Base-by-base conservation (phyloP, 2,113 vertebrate species). In the Phyllopteryx taeniolatus region DNA sequence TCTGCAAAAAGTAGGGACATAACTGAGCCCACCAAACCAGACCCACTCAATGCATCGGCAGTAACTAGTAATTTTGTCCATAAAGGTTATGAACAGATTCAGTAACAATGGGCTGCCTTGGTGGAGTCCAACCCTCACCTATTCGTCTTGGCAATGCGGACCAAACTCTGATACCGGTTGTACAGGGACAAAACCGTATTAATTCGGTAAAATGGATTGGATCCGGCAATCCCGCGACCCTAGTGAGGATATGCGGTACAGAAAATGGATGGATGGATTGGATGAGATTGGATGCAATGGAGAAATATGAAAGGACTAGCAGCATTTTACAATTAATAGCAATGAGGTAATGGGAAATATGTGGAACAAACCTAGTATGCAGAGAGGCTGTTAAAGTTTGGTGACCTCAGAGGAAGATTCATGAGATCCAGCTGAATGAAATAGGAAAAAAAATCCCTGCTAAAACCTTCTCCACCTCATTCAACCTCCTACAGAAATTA, bases 271-370 rank as follows among this genome's bases (percentile, higher is more conserved):
- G 35, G 35, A 3, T 53, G 17, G 49, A 53, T 53, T 53, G 49
- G 3, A 39, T 39, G 49, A 39, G 35, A 39, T 39, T 5, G 6
- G 6, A 39, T 39, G 3, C 3, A 5, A 5, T 6, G 74, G 68
- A 14, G 64, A 63, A 60, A 61, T 43, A 53, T 4, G 11, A 71
- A 61, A 66, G 54, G 59, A 74, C 70, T 39, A 63, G 42, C 67
- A 77, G 63, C 15, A 53, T 68, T 31, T 63, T 71, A 71, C 33
- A 20, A 19, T 69, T 71, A 51, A 73, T 72, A 10, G 44, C 67
- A 78, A 74, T 78, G 70, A 83, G 67, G 79, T 77, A 69, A 74
- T 82, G 73, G 72, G 71, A 83, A 78, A 72, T 62, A 77, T 74
- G 47, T 79, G 31, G 59, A 74, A 19, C 2, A 13, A 78, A 68